These are phyloP conservation scores for Plutomurus gul DNA, from an alignment of 1,140 invertebrate species.

Conservation along the genomic window DNA sequence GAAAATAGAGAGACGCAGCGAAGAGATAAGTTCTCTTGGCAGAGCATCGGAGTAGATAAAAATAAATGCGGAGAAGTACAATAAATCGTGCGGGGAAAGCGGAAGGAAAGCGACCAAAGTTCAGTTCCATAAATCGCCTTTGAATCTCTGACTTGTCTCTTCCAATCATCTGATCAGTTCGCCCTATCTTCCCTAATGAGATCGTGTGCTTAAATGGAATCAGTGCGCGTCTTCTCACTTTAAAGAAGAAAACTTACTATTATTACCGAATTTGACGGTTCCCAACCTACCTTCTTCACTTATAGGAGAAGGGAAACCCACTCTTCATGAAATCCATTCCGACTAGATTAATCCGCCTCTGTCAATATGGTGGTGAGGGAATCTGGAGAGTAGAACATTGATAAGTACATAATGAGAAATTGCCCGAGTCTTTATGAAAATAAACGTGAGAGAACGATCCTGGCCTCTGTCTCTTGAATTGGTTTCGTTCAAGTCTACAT, in stretches of 20 bases:
- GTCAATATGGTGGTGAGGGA: neutral
- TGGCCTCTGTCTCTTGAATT: too few relatives aligned
- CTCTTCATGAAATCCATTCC: too few relatives aligned
- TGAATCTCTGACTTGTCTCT: constrained; percentile 21
- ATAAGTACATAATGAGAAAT: too few relatives aligned
- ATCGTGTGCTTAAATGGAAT: neutral
- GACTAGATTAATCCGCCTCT: neutral
- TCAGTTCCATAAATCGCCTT: constrained; percentile 1
- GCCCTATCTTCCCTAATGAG: constrained; percentile 1
- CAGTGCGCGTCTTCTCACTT: neutral
- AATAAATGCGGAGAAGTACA: neutral
- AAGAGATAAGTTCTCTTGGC: too few relatives aligned
- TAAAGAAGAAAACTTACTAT: neutral
- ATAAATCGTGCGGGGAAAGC: neutral
- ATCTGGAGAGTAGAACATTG: neutral
- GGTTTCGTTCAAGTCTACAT: too few relatives aligned
- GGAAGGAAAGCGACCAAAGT: neutral
- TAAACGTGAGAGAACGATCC: too few relatives aligned
- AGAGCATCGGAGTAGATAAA: neutral
- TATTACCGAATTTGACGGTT: neutral
- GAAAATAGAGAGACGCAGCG: neutral
- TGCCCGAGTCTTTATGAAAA: too few relatives aligned
- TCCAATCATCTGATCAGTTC: neutral
- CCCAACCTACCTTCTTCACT: neutral
- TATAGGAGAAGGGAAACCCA: neutral